Evolutionary conservation across 2,888 invertebrate species (phyloP), one percentile per base, ranked within the genome.

Genomic region (Antitype chi): DNA sequence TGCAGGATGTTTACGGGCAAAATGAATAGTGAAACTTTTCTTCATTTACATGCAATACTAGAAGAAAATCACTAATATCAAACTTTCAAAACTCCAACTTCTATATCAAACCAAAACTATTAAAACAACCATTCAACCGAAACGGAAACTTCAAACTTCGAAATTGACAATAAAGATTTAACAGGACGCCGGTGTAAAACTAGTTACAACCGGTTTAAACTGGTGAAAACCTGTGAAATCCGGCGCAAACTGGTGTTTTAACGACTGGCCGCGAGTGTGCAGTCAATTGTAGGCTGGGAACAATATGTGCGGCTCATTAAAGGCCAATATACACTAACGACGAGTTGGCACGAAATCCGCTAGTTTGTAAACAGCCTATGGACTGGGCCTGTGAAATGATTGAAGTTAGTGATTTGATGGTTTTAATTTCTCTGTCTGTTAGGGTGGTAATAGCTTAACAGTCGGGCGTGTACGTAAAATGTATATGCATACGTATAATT

Each of bases 301-400:
- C 87, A 78, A 81, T 79, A 86, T 82, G 80, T 85, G 77, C 20
- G 78, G 82, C 69, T 82, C 85, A 86, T 89, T 89, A 82, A 77
- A 80, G 17, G 55, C 74, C 84, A 74, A 74, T 86, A 32, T 71
- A 74, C 60, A 59, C 69, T 84, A 87, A 87, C 77, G 72, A 75
- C 62, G 55, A 70, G 73, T 78, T 75, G 78, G 82, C 76, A 80
- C 52, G 63, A 49, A 63, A 70, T n/a, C 25, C 28, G 53, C 52
- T 55, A 68, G 57, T 38, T 59, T 75, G 64, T 74, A 49, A 83
- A 77, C 59, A 66, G 43, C 28, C 6, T 43, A 25, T 63, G 11
- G 25, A 43, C 28, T 59, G 43, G 32, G 15, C n/a, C 47, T 8
- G 23, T 23, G 4, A 28, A 62, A 38, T 57, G 6, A 52, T 52